Conservation (phyloP, 2,888 invertebrate genomes). For the Apeira syringaria region DNA sequence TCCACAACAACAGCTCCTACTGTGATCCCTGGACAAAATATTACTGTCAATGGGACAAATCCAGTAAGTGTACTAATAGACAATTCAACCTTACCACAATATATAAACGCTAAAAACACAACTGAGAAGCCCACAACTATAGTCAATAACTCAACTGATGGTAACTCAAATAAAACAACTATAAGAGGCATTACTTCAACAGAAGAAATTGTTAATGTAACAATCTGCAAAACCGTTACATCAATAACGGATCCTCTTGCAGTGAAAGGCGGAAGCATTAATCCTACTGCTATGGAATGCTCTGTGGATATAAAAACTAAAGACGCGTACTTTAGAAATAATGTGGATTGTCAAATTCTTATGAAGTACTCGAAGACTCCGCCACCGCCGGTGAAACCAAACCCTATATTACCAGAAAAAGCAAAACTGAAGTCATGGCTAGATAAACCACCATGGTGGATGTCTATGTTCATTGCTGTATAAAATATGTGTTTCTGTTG, state of each 20-base stretch:
- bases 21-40: neutral
- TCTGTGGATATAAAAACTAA: slow-evolving; percentile 60
- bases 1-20: neutral
- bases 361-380: slow-evolving; percentile 62
- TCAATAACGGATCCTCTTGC: slow-evolving; percentile 55
- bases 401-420: slow-evolving; percentile 51
- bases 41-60: slow-evolving; percentile 5
- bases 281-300: slow-evolving; percentile 55
- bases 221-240: slow-evolving; percentile 24
- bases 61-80: neutral
- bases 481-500: slow-evolving; percentile 26
- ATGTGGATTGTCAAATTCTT: slow-evolving; percentile 57
- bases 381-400: slow-evolving; percentile 47
- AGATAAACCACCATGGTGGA: slow-evolving; percentile 73
- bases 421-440: slow-evolving; percentile 61
- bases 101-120: neutral
- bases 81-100: too few relatives aligned
- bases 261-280: slow-evolving; percentile 52
- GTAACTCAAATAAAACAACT: slow-evolving; percentile 14
- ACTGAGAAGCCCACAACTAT: neutral
- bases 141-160: slow-evolving; percentile 4
- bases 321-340: slow-evolving; percentile 44
- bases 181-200: slow-evolving; percentile 1
- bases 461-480: slow-evolving; percentile 64
- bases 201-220: slow-evolving; percentile 9